These are phyloP conservation scores for Phortica variegata DNA, from an alignment of 1,140 invertebrate genomes.

Conservation along the genomic window DNA sequence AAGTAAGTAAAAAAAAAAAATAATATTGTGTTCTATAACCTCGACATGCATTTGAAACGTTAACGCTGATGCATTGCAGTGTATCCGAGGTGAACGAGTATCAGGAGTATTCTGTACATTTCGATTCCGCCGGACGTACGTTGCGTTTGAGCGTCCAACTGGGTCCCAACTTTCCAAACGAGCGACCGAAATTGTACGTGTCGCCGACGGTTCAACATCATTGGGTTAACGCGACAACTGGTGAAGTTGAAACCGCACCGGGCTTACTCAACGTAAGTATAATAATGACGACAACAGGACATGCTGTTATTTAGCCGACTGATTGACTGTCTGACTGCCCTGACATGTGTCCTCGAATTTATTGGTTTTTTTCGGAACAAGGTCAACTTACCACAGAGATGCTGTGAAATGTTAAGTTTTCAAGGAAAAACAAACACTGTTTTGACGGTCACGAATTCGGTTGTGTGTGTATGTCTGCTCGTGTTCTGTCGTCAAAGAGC, in stretches of 20 bases:
- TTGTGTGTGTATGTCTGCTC: no score
- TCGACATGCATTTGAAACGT: no score
- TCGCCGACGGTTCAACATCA: conserved; percentile 67
- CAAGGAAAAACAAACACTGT: no score
- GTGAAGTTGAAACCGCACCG: conserved; percentile 69
- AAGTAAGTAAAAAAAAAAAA: conserved; percentile 43
- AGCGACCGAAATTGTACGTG: conserved; percentile 70
- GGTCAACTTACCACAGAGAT: no score
- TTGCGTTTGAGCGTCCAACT: conserved; percentile 67
- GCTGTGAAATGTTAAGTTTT: no score
- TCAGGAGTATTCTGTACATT: conserved; percentile 71
- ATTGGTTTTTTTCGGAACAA: conserved; percentile 11
- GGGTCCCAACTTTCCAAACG: conserved; percentile 70
- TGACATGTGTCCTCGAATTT: conserved; percentile 4
- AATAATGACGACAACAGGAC: conserved; percentile 2
- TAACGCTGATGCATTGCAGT: conserved; percentile 56
- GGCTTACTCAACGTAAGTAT: conserved; percentile 69
- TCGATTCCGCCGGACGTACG: conserved; percentile 63
- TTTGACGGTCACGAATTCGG: no score
- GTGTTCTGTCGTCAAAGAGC: no score
- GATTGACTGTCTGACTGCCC: neutral
- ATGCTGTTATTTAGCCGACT: neutral
- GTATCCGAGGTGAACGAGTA: conserved; percentile 70
- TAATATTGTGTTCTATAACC: no score
- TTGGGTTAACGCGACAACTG: conserved; percentile 68